phyloP scores from a whole-genome alignment of 92 coral and sea anemone genomes.

The Plumapathes pennacea region DNA sequence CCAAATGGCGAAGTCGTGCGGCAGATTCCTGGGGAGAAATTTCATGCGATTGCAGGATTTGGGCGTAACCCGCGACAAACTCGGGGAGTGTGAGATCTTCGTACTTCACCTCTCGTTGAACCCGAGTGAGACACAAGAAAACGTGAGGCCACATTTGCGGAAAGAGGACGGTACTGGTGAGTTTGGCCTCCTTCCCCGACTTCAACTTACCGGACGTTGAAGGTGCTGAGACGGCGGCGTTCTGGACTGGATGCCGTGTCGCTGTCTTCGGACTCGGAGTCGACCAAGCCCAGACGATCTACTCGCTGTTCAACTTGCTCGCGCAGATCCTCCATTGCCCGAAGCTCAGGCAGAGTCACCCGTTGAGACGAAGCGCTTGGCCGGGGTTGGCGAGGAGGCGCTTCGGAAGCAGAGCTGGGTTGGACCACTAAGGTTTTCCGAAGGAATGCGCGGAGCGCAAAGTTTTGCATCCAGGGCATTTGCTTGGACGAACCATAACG shows the following conservation, averaged over 20 bases:
- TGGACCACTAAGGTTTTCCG: too few species aligned
- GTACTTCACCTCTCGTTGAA: conserved; percentile 9
- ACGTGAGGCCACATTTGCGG: conserved; percentile 42
- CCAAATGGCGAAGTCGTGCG: conserved; percentile 38
- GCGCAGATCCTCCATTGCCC: conserved; percentile 11
- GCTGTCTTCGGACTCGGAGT: too few species aligned
- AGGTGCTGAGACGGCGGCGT: too few species aligned
- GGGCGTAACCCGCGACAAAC: conserved; percentile 37
- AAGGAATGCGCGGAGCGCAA: too few species aligned
- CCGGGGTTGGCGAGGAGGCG: too few species aligned
- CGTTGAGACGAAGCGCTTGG: background rate
- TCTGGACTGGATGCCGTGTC: too few species aligned
- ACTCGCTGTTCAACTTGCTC: conserved; percentile 4
- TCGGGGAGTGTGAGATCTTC: conserved; percentile 24
- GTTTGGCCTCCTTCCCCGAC: conserved; percentile 20
- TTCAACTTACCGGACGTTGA: conserved; percentile 6
- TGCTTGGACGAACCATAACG: too few species aligned
- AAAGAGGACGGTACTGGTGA: conserved; percentile 10
- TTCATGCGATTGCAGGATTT: conserved; percentile 13
- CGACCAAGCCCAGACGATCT: too few species aligned
- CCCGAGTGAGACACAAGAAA: conserved; percentile 10
- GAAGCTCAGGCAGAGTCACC: conserved; percentile 14
- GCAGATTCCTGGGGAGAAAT: conserved; percentile 2
- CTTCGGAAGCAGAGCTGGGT: too few species aligned
- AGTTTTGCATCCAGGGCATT: too few species aligned